Percentiles rank a stretch among this genome's conserved stretches.
Evolutionary conservation across 1,140 invertebrate genomes (phyloP).

Genomic region (Bradynema listronoti): DNA sequence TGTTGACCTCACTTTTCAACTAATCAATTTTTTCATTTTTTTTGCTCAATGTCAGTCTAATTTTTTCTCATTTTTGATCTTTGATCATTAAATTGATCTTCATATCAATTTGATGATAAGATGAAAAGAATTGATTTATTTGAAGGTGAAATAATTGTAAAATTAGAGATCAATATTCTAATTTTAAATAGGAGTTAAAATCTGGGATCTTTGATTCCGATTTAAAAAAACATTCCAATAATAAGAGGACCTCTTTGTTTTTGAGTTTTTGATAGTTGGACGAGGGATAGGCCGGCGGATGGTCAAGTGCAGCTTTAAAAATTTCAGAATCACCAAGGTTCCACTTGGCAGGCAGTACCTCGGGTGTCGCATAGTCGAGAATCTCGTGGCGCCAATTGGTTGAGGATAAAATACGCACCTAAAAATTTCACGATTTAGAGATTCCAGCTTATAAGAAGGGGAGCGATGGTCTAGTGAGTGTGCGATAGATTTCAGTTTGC

Average conservation of each 20-base stretch:
- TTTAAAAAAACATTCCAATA: no score
- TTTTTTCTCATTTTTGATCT: no score
- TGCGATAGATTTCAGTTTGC: no score
- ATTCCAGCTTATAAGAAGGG: conserved; percentile 3
- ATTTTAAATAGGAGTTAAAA: conserved; percentile 10
- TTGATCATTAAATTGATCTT: no score
- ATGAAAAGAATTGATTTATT: no score
- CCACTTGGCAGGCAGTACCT: conserved; percentile 33
- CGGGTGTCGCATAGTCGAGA: conserved; percentile 22
- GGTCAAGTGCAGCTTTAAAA: conserved; percentile 24
- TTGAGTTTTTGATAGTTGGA: conserved; percentile 25
- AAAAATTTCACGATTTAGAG: not conserved
- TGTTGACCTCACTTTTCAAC: no score
- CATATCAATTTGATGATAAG: no score
- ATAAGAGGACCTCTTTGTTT: conserved; percentile 14
- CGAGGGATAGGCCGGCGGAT: conserved; percentile 29
- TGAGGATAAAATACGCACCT: conserved; percentile 34
- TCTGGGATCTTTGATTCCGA: no score
- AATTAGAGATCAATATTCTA: not conserved
- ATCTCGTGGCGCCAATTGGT: conserved; percentile 40
- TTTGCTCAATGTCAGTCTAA: no score
- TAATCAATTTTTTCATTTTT: no score
- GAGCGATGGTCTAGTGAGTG: no score
- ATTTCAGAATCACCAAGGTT: conserved; percentile 6
- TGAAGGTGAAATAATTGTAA: no score